phyloP scores from a whole-genome alignment of 2,888 invertebrate species.

The Malacosoma neustria region DNA sequence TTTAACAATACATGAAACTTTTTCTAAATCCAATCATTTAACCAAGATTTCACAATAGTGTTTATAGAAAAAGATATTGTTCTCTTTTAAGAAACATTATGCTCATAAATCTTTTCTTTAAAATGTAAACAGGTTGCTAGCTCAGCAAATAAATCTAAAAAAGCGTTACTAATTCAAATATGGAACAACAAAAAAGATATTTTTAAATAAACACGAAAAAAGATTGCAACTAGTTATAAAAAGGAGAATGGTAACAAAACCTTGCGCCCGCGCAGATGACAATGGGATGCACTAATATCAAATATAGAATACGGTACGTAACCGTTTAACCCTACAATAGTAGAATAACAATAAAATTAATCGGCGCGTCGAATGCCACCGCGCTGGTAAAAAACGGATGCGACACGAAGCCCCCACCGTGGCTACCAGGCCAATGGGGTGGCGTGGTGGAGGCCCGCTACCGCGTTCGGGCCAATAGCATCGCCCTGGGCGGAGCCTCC shows the following conservation, averaged over 20 bases:
- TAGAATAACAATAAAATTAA: constrained; percentile 65
- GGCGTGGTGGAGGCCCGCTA: constrained; percentile 41
- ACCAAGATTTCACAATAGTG: too few species aligned
- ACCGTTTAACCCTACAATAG: constrained; percentile 69
- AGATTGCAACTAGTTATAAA: constrained; percentile 18
- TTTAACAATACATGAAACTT: too few species aligned
- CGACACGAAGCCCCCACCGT: constrained; percentile 48
- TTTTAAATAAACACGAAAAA: not conserved
- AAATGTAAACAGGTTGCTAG: not conserved
- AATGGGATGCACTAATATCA: constrained; percentile 34
- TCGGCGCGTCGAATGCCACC: constrained; percentile 66
- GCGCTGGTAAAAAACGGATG: constrained; percentile 44
- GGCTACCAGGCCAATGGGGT: constrained; percentile 56
- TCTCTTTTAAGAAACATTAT: not conserved
- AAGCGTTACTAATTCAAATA: constrained; percentile 29
- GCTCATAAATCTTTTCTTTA: not conserved
- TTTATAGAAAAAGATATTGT: too few species aligned
- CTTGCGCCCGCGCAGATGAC: constrained; percentile 42
- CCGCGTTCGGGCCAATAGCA: constrained; percentile 60
- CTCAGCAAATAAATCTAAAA: constrained; percentile 14
- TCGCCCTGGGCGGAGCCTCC: constrained; percentile 65
- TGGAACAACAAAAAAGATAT: not conserved
- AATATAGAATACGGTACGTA: constrained; percentile 39
- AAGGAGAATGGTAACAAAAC: constrained; percentile 23
- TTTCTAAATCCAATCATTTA: too few species aligned